phyloP scores from a whole-genome alignment of 2,888 invertebrate genomes.

The Sminthurinus aureus region DNA sequence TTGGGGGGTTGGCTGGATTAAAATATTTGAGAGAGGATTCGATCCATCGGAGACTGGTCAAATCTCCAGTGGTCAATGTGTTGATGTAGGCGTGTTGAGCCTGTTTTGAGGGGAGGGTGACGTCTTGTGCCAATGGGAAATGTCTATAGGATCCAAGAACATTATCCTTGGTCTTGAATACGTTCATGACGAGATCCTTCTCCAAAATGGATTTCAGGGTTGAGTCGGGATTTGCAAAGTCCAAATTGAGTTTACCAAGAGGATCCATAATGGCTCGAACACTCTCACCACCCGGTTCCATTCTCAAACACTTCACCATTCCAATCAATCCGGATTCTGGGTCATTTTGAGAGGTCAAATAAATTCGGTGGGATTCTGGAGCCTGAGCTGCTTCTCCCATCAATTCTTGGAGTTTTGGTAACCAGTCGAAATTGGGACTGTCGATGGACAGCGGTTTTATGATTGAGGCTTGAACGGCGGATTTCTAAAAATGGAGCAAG shows the following conservation, averaged over 20 bases:
- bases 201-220: slow-evolving; percentile 13
- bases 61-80: slow-evolving; percentile 80
- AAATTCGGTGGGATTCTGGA: slow-evolving; percentile 21
- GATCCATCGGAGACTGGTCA: slow-evolving; percentile 85
- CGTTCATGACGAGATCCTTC: slow-evolving; percentile 41
- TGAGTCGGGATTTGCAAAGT: slow-evolving; percentile 21
- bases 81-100: slow-evolving; percentile 78
- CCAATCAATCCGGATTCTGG: slow-evolving; percentile 82
- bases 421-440: slow-evolving; percentile 73
- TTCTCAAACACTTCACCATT: slow-evolving; percentile 85
- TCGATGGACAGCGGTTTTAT: slow-evolving; percentile 13
- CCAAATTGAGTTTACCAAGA: slow-evolving; percentile 1
- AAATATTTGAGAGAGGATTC: slow-evolving; percentile 69
- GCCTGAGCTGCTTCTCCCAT: slow-evolving; percentile 69
- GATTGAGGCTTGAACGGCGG: not conserved
- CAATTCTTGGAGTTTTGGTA: slow-evolving; percentile 78
- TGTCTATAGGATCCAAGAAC: slow-evolving; percentile 67
- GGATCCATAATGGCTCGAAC: slow-evolving; percentile 66
- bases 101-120: slow-evolving; percentile 59
- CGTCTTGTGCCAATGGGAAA: slow-evolving; percentile 61
- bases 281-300: slow-evolving; percentile 81
- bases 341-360: slow-evolving; percentile 68
- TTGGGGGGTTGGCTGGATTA: not conserved
- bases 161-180: slow-evolving; percentile 61
- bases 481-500: no score